Evolutionary conservation across 2,113 vertebrate genomes (phyloP).

Genomic region (Pachycephala philippinensis): DNA sequence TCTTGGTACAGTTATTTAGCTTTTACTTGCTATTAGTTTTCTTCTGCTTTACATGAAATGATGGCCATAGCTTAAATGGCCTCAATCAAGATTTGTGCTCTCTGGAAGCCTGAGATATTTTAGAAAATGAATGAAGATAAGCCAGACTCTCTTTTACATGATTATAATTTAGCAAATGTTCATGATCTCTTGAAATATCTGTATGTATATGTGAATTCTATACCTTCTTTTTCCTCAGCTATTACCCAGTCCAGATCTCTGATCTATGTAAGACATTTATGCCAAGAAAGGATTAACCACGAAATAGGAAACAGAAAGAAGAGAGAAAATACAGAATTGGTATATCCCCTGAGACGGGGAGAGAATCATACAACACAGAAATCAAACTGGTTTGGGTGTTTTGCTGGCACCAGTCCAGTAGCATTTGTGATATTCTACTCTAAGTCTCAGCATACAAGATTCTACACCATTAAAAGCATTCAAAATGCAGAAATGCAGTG

Average conservation of each 20-base stretch:
- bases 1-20: not conserved
- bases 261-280: not conserved
- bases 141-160: not conserved
- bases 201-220: not conserved
- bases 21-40: not conserved
- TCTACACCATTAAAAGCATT: not conserved
- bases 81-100: not conserved
- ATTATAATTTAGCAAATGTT: not conserved
- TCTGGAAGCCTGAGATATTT: not conserved
- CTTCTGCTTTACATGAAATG: not conserved
- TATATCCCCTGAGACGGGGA: not conserved
- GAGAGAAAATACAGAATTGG: not conserved
- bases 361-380: not conserved
- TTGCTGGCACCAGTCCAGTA: not conserved
- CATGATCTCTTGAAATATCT: not conserved
- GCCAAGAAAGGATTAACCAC: not conserved
- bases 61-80: not conserved
- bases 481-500: not conserved
- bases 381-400: not conserved
- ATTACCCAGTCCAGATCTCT: not conserved
- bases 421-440: not conserved
- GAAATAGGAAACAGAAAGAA: not conserved
- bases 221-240: not conserved
- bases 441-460: not conserved
- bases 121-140: not conserved